Percentiles rank a stretch among this genome's conserved stretches.
Evolutionary conservation across 2,113 vertebrate species (phyloP).

Genomic region (Heterocephalus glaber): DNA sequence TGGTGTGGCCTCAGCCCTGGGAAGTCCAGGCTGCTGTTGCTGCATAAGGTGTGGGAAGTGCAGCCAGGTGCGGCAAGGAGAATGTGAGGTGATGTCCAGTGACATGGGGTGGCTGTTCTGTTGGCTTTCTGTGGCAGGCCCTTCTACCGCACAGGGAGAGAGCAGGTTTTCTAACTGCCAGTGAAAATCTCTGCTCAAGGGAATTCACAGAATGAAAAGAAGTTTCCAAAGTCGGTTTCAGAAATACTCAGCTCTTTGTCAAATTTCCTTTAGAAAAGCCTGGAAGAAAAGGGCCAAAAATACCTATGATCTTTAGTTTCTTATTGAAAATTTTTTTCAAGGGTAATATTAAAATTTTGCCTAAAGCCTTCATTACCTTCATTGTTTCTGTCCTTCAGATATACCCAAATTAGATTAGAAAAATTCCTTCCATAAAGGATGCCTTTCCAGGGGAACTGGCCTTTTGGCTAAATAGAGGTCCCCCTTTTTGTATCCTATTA

Average conservation of each 20-base stretch:
- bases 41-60: not conserved
- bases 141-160: not conserved
- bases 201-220: constrained; percentile 20
- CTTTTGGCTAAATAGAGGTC: constrained; percentile 22
- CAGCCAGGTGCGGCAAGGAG: not conserved
- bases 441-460: constrained; percentile 40
- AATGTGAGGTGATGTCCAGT: not conserved
- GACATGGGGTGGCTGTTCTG: accelerated
- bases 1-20: not conserved
- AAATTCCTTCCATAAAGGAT: constrained; percentile 46
- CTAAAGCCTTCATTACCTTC: constrained; percentile 48
- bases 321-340: constrained; percentile 1
- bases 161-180: not conserved
- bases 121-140: too few relatives aligned
- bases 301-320: constrained; percentile 1
- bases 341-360: constrained; percentile 40
- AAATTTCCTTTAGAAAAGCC: constrained; percentile 46
- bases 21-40: not conserved
- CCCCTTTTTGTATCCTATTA: not conserved
- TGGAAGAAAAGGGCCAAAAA: constrained; percentile 21
- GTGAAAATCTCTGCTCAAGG: not conserved
- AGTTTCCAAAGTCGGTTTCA: constrained; percentile 19
- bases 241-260: constrained; percentile 28
- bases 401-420: constrained; percentile 65
- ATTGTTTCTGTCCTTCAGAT: constrained; percentile 43